Base-by-base conservation (phyloP, 1,140 invertebrate genomes). In the Riptortus pedestris region DNA sequence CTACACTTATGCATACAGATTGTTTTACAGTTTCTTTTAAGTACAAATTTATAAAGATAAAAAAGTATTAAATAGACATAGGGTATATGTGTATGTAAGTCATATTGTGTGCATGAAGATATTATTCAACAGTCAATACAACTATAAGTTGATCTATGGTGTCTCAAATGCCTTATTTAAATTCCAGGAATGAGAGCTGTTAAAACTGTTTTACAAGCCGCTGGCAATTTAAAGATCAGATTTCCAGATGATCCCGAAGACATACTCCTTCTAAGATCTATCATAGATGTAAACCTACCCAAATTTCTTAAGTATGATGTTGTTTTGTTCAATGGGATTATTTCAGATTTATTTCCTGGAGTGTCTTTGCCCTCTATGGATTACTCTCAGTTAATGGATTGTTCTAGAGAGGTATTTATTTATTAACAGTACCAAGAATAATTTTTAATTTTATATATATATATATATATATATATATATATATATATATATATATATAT, bases 261-360 rank as follows among this genome's bases (percentile, higher is more conserved):
- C 67, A 81, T 83, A 65, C 72, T 94, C 48, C 71, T 95, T 38
- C 75, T 95, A 27, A 78, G 90, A 33, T 91, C 91, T 1, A 86
- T 97, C 60, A 83, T 91, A 26, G 92, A 96, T 76, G 91, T 96
- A 0, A 96, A 96, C 79, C 76, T 95, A 43, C 90, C 93, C 0
- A 96, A 96, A 74, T 96, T 97, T 78, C 77, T 95, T 45, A 85
- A 85, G 2, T 83, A 85, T 71, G 93, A 97, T 74, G 81, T 96
- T 28, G 89, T 90, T 0, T 77, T 97, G 3, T 97, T 96, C 68
- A 79, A 92, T 72, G 91, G 90, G 16, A 96, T 96, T 52, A 90
- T 95, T 61, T 87, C 86, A 4, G 93, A 96, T 77, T 79, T 96
- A 65, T 96, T 96, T 77, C 91, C 92, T 1, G 87, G 85, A 1